Evolutionary conservation across 1,140 invertebrate species (phyloP), one percentile per base, ranked within the genome.

Genomic region (Idris sp.): DNA sequence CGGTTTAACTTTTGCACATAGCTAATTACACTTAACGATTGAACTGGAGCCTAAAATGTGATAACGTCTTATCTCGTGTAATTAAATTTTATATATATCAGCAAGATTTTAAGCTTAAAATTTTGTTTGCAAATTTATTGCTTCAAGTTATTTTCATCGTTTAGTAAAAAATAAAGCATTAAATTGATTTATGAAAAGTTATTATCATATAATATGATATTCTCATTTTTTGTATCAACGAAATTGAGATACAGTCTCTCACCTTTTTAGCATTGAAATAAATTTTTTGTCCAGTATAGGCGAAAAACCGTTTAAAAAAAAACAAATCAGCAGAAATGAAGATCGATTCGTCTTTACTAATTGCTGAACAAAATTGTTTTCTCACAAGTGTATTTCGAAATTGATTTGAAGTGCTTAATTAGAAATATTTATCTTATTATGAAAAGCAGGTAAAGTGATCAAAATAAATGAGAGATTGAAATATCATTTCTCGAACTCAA

Each of bases 271-370:
- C 30, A 49, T 62, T 14, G 26, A 41, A 25, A 51, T 49, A 25
- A 49, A 62, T 62, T 62, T 62, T 25, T 62, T 49, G 15, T 14
- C 16, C 28, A 46, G 14, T 7, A 43, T 48, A 40, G 56, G 44
- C 44, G 59, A 43, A 51, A 62, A 62, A 40, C 31, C 43, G 35
- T n/a, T n/a, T 28, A 44, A 58, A 46, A 61, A 61, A 38, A 61
- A 61, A 48, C 30, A 38, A 48, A 61, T 40, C 25, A 46, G 14
- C 10, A 38, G 36, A 62, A 43, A 43, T 43, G 46, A 62, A 62
- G 59, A 62, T 51, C 13, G 59, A 62, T 62, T 16, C 10, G 15
- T 8, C 16, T 18, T 9, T 59, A 46, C 11, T 44, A 44, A 36
- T 46, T 61, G 35, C 31, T 59, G 46, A 46, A 59, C 30, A 40